phyloP scores from a whole-genome alignment of 2,113 vertebrate species.

The Nycticryphes semicollaris region DNA sequence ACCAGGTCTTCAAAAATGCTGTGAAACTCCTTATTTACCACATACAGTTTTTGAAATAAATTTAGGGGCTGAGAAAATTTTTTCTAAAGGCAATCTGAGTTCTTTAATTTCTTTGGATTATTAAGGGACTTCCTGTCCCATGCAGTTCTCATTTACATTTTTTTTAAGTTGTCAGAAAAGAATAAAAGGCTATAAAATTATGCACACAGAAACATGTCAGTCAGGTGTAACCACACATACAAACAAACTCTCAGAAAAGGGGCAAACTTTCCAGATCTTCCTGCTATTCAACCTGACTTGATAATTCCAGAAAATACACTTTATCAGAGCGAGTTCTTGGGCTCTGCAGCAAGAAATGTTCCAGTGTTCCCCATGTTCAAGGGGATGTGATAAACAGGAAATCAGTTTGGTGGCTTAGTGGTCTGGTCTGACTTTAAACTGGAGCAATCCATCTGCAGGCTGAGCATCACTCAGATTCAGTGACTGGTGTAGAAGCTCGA shows the following conservation, averaged over 20 bases:
- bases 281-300: not conserved
- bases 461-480: not conserved
- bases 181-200: not conserved
- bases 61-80: not conserved
- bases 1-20: not conserved
- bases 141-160: not conserved
- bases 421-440: not conserved
- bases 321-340: not conserved
- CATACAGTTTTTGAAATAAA: not conserved
- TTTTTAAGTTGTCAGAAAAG: not conserved
- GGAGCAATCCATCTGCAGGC: not conserved
- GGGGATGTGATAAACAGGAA: not conserved
- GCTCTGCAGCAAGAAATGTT: not conserved
- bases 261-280: not conserved
- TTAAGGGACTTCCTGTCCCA: not conserved
- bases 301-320: not conserved
- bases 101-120: not conserved
- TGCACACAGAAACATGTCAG: not conserved
- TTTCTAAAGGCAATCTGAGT: not conserved
- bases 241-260: not conserved
- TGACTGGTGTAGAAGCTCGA: not conserved
- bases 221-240: not conserved
- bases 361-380: not conserved
- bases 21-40: not conserved
- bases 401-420: fast-evolving